Percentiles rank a stretch among this genome's conserved stretches.
Conservation (phyloP, 2,888 invertebrate genomes). For the Campaea margaritaria region DNA sequence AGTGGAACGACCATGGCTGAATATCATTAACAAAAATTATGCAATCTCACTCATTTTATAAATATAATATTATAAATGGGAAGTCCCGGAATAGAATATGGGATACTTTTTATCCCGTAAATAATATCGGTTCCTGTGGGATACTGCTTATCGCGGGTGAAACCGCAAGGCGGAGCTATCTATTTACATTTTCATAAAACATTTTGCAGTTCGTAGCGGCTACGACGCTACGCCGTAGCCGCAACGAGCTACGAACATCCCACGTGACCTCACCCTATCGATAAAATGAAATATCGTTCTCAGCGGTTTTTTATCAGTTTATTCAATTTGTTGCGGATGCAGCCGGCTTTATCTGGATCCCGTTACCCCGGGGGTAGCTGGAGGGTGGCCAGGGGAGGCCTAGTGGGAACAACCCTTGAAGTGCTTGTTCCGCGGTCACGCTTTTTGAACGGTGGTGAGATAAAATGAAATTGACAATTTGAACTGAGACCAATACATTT, state of each 20-base stretch:
- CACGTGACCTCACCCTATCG: constrained; percentile 33
- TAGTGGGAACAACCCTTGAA: background rate
- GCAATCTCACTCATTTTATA: too few relatives aligned
- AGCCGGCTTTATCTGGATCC: constrained; percentile 52
- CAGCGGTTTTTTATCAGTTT: constrained; percentile 68
- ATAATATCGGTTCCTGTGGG: too few relatives aligned
- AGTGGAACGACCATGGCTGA: too few relatives aligned
- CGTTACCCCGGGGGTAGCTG: constrained; percentile 30
- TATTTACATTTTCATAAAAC: too few relatives aligned
- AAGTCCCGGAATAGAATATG: too few relatives aligned
- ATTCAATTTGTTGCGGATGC: constrained; percentile 73
- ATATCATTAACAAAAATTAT: too few relatives aligned
- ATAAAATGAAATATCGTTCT: constrained; percentile 39
- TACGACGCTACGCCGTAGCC: constrained; percentile 6
- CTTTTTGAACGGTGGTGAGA: constrained; percentile 6
- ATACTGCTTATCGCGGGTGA: too few relatives aligned
- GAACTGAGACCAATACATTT: background rate
- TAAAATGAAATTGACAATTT: constrained; percentile 1
- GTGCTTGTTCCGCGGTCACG: background rate
- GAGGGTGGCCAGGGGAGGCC: constrained; percentile 8
- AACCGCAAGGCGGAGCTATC: too few relatives aligned
- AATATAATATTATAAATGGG: too few relatives aligned
- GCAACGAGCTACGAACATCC: constrained; percentile 19
- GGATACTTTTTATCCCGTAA: too few relatives aligned
- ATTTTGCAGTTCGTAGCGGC: background rate